Evolutionary conservation across 2,797 vertebrate species (phyloP), one percentile per base, ranked within the genome.

Genomic region (Fratercula arctica): DNA sequence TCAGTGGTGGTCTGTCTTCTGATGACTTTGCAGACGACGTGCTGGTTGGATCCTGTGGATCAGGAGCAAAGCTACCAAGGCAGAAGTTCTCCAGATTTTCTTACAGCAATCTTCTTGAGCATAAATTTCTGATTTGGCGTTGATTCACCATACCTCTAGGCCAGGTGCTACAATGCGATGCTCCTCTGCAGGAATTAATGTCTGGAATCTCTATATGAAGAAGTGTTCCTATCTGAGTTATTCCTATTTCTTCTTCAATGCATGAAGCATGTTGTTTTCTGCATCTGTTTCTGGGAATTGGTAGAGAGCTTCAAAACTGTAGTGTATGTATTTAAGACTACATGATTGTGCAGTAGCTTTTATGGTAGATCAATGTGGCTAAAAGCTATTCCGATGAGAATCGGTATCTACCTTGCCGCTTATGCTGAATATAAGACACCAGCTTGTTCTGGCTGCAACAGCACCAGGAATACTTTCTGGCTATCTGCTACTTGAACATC

Each of bases 351-450:
- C 46, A 48, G 57, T 43, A 69, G 89, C 72, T 89, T 80, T 92
- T 53, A 43, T 31, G 39, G 50, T 31, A 73, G 46, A 79, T 86
- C 61, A 81, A 19, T 37, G 76, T 68, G 24, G 21, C 89, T 83
- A 68, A 92, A 92, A 83, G 75, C 78, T 87, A 9, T 72, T 96
- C 68, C 50, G 75, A 6, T 73, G 50, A 82, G 87, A 87, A 75
- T 79, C 28, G 15, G 75, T 59, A 78, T 50, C 78, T 85, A 13
- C 59, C 89, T 94, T 56, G n/a, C 73, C 76, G 76, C 35, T 80
- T 79, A 56, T 72, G 73, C 79, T 63, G 84, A 24, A 10, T 41
- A 1, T 73, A 12, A 94, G 81, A 51, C 18, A 35, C 33, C 77
- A 69, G 57, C 74, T 91, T 59, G 76, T 57, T 84, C 77, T 91